Base-by-base conservation (phyloP, 2,888 invertebrate species). In the Phania funesta region DNA sequence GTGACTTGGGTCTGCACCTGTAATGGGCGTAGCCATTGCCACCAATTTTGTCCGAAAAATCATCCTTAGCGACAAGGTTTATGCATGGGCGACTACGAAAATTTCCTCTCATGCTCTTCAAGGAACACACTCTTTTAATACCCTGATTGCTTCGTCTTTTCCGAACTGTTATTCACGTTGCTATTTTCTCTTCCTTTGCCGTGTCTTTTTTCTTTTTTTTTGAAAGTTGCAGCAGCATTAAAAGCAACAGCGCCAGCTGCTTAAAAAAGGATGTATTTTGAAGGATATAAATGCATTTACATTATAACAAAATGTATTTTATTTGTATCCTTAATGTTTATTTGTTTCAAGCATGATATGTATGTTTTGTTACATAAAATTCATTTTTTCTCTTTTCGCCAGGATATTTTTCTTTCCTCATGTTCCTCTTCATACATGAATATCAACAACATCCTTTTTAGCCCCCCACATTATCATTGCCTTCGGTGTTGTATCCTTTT, bases 201-300 rank as follows among this genome's bases (percentile, higher is more conserved):
- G n/a, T n/a, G n/a, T n/a, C 6, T 26, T 26, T 26, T 71, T 46
- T 24, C 7, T 44, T 29, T 44, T 41, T 50, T 46, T 62, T 26
- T 70, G 54, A 20, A 52, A 75, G 70, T 60, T 62, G 38, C 60
- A 32, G 50, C 70, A 50, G 48, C 67, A 46, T 46, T 22, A 46
- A 7, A 16, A 65, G 52, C 64, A 74, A 52, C 18, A 68, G 56
- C 52, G 29, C 4, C 38, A 58, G 56, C 56, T 65, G 75, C 20
- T 24, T 54, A 74, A 71, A 58, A 80, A 87, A 85, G 86, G 83
- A 87, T 86, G 20, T 22, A 83, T 86, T 86, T 85, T 65, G 86
- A 87, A 88, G 84, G 84, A 87, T 86, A 87, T 74, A 87, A 88
- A 88, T 88, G 88, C 88, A 88, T 87, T 84, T 86, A 88, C 87